A percentile compares a stretch with the other conserved stretches of the same genome.
Evolutionary conservation across 2,888 invertebrate genomes (phyloP).

Genomic region (Sesia apiformis): DNA sequence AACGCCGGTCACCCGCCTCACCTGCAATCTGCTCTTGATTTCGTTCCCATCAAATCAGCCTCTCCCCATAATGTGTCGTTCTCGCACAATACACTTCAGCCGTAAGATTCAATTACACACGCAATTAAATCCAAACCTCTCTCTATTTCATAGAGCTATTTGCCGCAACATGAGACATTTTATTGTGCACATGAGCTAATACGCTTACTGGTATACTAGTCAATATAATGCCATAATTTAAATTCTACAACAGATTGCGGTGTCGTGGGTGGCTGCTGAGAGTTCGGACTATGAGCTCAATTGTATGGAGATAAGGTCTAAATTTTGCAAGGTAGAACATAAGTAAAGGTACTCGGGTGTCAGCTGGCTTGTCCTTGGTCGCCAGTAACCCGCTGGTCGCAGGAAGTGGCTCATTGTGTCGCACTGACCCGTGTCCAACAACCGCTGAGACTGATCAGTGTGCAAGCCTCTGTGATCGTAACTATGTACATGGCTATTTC

Average conservation of each 20-base stretch:
- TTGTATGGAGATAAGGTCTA: slow-evolving; percentile 12
- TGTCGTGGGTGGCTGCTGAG: too few relatives aligned
- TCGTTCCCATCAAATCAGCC: slow-evolving; percentile 11
- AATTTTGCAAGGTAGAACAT: slow-evolving; percentile 24
- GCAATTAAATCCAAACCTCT: slow-evolving; percentile 33
- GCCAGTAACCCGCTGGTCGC: slow-evolving; percentile 31
- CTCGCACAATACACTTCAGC: slow-evolving; percentile 20
- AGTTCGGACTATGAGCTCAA: slow-evolving; percentile 4
- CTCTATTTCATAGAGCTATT: background rate
- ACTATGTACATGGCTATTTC: background rate
- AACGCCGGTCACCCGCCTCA: slow-evolving; percentile 36
- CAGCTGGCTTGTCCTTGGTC: slow-evolving; percentile 54
- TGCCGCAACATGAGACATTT: too few relatives aligned
- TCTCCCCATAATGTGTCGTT: slow-evolving; percentile 2
- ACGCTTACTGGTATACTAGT: background rate
- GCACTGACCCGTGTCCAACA: slow-evolving; percentile 52
- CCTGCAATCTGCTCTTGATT: slow-evolving; percentile 25
- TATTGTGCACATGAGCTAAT: too few relatives aligned
- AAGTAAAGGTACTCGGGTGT: slow-evolving; percentile 34
- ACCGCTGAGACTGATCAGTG: slow-evolving; percentile 10
- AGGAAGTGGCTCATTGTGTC: slow-evolving; percentile 64
- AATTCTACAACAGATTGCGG: too few relatives aligned
- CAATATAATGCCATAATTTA: too few relatives aligned
- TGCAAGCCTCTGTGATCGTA: background rate
- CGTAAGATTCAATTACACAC: slow-evolving; percentile 42